These are phyloP conservation scores for Drosophila borealis DNA, from an alignment of 2,888 invertebrate species.

Conservation along the genomic window DNA sequence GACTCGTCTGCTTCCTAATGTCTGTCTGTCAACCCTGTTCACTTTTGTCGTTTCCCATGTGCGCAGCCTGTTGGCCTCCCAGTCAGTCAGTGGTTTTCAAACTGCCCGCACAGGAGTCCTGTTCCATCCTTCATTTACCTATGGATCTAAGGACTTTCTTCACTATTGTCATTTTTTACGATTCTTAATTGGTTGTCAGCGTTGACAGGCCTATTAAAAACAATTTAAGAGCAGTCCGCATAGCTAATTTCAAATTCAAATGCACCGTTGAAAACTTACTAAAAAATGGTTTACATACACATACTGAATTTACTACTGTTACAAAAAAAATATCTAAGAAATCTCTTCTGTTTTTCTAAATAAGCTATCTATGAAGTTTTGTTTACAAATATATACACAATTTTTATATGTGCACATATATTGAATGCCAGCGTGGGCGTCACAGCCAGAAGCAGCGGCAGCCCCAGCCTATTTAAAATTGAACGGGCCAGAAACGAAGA, in stretches of 20 bases:
- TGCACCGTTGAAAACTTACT: conserved; percentile 5
- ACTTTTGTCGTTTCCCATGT: conserved; percentile 36
- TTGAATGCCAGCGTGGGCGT: conserved; percentile 54
- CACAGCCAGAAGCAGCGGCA: conserved; percentile 41
- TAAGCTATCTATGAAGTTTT: conserved; percentile 15
- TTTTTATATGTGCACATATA: conserved; percentile 35
- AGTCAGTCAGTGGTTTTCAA: conserved; percentile 10
- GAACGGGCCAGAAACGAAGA: conserved; percentile 5
- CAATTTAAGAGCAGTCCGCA: conserved; percentile 47
- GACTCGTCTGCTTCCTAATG: conserved; percentile 19
- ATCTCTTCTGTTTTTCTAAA: too few species aligned
- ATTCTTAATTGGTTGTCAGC: conserved; percentile 37
- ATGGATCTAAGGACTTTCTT: conserved; percentile 19
- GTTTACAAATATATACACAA: conserved; percentile 60
- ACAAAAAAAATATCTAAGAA: too few species aligned
- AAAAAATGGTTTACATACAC: background rate
- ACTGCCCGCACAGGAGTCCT: conserved; percentile 3
- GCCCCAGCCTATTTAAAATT: conserved; percentile 28
- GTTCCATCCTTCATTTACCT: conserved; percentile 9
- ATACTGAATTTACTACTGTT: too few species aligned
- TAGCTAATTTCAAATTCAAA: conserved; percentile 12
- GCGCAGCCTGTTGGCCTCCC: conserved; percentile 14
- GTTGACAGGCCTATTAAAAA: conserved; percentile 34
- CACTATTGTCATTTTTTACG: conserved; percentile 1
- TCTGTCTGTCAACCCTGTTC: conserved; percentile 43